phyloP scores from a whole-genome alignment of 92 coral and sea anemone genomes.

The Micromussa lordhowensis region DNA sequence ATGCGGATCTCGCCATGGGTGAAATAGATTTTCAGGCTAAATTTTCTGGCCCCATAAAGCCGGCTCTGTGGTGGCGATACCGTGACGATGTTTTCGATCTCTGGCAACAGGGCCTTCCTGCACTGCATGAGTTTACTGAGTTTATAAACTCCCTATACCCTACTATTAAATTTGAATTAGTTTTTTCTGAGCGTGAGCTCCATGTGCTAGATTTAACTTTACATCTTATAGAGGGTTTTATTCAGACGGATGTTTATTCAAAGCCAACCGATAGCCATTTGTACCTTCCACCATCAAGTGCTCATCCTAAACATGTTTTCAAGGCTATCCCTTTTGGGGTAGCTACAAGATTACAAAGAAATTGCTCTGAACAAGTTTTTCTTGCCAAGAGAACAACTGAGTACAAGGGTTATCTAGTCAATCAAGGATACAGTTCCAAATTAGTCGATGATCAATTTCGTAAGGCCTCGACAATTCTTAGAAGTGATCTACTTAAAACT shows the following conservation, averaged over 20 bases:
- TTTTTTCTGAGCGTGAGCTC: background rate
- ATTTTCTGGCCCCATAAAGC: too few relatives aligned
- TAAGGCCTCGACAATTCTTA: background rate
- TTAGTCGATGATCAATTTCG: slow-evolving; percentile 11
- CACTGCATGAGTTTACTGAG: too few relatives aligned
- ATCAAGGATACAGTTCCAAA: slow-evolving; percentile 2
- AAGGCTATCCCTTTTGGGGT: slow-evolving; percentile 12
- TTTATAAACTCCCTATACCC: too few relatives aligned
- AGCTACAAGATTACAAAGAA: background rate
- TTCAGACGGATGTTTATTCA: too few relatives aligned
- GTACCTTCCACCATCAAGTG: slow-evolving; percentile 9
- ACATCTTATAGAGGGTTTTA: background rate
- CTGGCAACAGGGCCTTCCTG: too few relatives aligned
- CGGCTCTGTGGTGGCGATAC: too few relatives aligned
- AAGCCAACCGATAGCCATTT: slow-evolving; percentile 9
- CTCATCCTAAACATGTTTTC: slow-evolving; percentile 15
- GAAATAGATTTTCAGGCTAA: too few relatives aligned
- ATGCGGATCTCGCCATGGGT: too few relatives aligned
- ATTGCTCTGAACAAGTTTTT: background rate
- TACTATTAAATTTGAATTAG: too few relatives aligned
- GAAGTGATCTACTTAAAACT: slow-evolving; percentile 1
- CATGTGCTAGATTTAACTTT: slow-evolving; percentile 18
- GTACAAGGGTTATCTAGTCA: background rate
- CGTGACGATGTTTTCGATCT: too few relatives aligned
- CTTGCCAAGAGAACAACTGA: background rate